Evolutionary conservation across 2,113 vertebrate species (phyloP), one percentile per base, ranked within the genome.

Genomic region (Penelope pileata): DNA sequence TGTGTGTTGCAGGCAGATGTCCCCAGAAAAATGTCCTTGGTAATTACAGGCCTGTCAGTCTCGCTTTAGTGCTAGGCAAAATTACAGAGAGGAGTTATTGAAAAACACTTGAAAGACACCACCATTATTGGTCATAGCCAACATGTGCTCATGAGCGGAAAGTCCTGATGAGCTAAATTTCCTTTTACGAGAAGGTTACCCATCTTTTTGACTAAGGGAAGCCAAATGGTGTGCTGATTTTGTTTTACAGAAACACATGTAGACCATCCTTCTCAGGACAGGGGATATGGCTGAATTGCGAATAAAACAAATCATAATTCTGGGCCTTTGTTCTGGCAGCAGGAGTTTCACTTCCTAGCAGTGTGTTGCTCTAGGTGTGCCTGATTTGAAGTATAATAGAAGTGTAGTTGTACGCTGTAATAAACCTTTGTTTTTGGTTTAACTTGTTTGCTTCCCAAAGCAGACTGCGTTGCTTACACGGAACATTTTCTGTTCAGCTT

Each of bases 391-490:
- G 24, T 66, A 75, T 63, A 47, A 86, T 21, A 73, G 43, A 80
- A 17, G 3, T 68, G 32, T 73, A 56, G 23, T 54, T 66, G 45
- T 64, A 29, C 10, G 5, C 29, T 48, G 9, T 34, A 34, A 69
- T 27, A 79, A 68, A 93, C 68, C 12, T 68, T 58, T 32, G 5
- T 43, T 93, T 85, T 93, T 81, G 32, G 7, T 59, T 90, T 34
- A 34, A 72, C 85, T 79, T 86, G 6, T 47, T 93, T 45, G 38
- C 86, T 95, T 89, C 82, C 88, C 51, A 85, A 87, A 83, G 16
- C 29, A 67, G 51, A 5, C 15, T 56, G 7, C 34, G 34, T 48
- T 78, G 40, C 34, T 87, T 91, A 45, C n/a, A 38, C 19, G 15
- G 17, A 51, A 90, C 45, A 47, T 30, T 67, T 90, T 94, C 23